phyloP scores from a whole-genome alignment of 2,113 vertebrate genomes.

The Cephalopterus ornatus region DNA sequence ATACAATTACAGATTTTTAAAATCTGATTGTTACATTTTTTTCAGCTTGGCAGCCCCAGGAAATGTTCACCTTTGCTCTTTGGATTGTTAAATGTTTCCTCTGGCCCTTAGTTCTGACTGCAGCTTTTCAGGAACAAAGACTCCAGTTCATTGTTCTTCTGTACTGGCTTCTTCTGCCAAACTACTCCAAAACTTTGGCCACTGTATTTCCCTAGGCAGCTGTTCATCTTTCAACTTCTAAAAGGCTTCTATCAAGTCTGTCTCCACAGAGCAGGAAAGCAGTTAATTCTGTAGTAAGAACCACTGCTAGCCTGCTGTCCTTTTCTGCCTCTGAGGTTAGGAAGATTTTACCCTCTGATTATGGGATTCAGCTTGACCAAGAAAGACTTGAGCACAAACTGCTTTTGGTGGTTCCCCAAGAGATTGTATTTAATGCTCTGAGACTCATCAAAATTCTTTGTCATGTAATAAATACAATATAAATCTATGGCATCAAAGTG shows the following conservation, averaged over 20 bases:
- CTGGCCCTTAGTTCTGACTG: background rate
- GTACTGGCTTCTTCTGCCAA: background rate
- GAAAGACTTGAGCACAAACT: background rate
- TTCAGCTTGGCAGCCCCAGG: background rate
- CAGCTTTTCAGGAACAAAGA: background rate
- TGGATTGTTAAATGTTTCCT: background rate
- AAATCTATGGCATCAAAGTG: background rate
- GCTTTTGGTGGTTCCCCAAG: background rate
- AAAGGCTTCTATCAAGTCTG: background rate
- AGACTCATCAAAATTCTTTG: background rate
- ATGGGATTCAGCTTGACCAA: background rate
- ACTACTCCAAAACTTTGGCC: background rate
- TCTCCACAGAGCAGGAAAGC: background rate
- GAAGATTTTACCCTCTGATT: background rate
- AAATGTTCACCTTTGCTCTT: background rate
- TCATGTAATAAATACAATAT: background rate
- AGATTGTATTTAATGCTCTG: background rate
- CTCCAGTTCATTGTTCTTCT: background rate
- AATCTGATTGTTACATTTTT: background rate
- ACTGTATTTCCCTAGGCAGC: background rate
- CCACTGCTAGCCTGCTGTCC: background rate
- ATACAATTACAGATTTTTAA: background rate
- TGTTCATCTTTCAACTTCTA: background rate
- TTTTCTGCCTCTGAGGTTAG: background rate
- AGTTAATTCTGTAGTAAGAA: background rate